These are phyloP conservation scores for Aethina tumida DNA, from an alignment of 1,140 invertebrate genomes.

Conservation along the genomic window DNA sequence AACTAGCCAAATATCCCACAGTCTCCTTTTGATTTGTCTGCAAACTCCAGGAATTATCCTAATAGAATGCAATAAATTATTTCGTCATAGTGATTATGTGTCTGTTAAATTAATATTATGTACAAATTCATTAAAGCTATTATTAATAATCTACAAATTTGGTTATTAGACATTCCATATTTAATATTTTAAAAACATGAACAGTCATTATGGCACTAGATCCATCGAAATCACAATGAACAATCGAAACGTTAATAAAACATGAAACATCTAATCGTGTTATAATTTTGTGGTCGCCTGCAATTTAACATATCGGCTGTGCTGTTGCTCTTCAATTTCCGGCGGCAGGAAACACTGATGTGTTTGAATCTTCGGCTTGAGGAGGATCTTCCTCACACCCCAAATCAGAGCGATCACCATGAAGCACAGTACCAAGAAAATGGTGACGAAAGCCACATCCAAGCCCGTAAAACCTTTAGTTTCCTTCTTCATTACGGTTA, in stretches of 20 bases:
- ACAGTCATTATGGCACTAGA: constrained; percentile 11
- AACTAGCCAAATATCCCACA: not conserved
- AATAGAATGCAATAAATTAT: not conserved
- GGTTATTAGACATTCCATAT: not conserved
- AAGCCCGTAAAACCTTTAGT: constrained; percentile 39
- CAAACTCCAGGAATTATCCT: not conserved
- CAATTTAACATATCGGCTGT: constrained; percentile 49
- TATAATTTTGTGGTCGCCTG: constrained; percentile 47
- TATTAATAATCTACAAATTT: constrained; percentile 1
- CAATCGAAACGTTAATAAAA: no score
- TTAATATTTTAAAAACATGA: constrained; percentile 4
- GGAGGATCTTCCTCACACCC: constrained; percentile 43
- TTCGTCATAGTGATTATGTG: not conserved
- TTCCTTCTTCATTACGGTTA: constrained; percentile 41
- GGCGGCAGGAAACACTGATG: constrained; percentile 47
- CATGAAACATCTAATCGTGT: constrained; percentile 1
- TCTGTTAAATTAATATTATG: constrained; percentile 1
- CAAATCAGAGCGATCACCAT: constrained; percentile 43
- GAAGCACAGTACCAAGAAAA: constrained; percentile 42
- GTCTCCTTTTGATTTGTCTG: not conserved
- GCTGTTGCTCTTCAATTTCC: constrained; percentile 38
- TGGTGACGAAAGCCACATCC: constrained; percentile 42
- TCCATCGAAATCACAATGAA: not conserved
- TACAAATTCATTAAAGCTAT: constrained; percentile 1
- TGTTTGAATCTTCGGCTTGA: constrained; percentile 39